Base-by-base conservation (phyloP, 2,113 vertebrate species). In the Ursus arctos region DNA sequence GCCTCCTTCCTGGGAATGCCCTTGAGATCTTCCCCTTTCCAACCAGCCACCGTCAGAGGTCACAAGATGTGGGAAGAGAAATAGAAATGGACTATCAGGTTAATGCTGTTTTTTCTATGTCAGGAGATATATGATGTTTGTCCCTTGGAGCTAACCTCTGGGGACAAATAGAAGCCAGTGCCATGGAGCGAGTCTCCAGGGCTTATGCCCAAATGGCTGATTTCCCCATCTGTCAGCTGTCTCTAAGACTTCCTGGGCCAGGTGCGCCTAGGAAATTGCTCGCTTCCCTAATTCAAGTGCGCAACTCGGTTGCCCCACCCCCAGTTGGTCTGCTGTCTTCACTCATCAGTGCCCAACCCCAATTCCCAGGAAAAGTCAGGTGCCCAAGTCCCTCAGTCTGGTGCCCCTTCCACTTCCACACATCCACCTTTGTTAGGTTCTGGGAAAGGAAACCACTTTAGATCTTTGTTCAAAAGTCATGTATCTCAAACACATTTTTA, bases 401-500 rank as follows among this genome's bases (percentile, higher is more conserved):
- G 16, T 40, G 79, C 16, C 18, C 10, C 51, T 82, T 89, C 19
- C 28, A 8, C 84, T 80, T 87, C 43, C 63, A 81, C 19, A 9
- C 7, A 43, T 24, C 1, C 19, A 24, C 47, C 13, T 92, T 76
- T 59, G 47, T 82, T 55, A 92, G 51, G 49, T 88, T 93, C 94
- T 36, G 22, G 31, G 43, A 67, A 92, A 87, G 72, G 59, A 93
- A 95, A 72, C 33, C 67, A 53, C 26, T 91, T 91, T 43, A 94
- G 63, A 84, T 65, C 94, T 97, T 92, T 74, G 82, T 87, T 96
- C 95, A 82, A 74, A 89, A 93, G 53, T 69, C 72, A 43, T n/a
- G n/a, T 72, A 88, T 93, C 88, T 97, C 93, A 95, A 93, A 95
- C 83, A 55, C 19, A 85, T 88, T 96, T 98, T 95, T 94, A 81